Conservation (phyloP, 2,113 vertebrate species). For the Phyllostomus hastatus region DNA sequence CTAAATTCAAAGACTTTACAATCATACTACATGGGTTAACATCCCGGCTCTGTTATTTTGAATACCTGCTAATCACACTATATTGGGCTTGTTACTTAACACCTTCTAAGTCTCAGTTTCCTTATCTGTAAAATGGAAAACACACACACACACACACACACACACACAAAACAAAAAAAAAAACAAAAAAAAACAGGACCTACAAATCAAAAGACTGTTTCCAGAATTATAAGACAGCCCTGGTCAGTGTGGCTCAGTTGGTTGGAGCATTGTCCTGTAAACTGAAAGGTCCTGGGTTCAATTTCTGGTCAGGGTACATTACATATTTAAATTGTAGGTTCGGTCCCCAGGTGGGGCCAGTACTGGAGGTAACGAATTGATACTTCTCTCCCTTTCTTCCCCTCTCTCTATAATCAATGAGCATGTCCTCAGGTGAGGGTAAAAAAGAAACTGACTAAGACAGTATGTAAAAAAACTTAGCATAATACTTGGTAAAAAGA, state of each 20-base stretch:
- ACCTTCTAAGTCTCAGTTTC: not conserved
- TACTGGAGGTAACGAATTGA: no score
- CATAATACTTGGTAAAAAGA: not conserved
- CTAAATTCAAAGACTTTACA: constrained; percentile 3
- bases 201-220: not conserved
- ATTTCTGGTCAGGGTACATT: no score
- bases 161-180: not conserved
- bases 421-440: no score
- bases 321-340: no score
- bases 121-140: constrained; percentile 1
- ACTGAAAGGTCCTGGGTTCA: no score
- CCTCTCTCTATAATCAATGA: no score
- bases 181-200: not conserved
- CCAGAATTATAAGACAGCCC: not conserved
- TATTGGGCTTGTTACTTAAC: not conserved
- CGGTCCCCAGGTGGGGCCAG: no score
- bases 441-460: not conserved
- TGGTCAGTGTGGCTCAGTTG: no score
- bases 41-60: not conserved
- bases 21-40: not conserved
- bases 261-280: no score
- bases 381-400: no score
- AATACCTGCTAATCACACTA: not conserved
- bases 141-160: no score
- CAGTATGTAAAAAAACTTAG: not conserved